These are phyloP conservation scores for Coleophora deauratella DNA, from an alignment of 2,888 invertebrate species.

Conservation along the genomic window DNA sequence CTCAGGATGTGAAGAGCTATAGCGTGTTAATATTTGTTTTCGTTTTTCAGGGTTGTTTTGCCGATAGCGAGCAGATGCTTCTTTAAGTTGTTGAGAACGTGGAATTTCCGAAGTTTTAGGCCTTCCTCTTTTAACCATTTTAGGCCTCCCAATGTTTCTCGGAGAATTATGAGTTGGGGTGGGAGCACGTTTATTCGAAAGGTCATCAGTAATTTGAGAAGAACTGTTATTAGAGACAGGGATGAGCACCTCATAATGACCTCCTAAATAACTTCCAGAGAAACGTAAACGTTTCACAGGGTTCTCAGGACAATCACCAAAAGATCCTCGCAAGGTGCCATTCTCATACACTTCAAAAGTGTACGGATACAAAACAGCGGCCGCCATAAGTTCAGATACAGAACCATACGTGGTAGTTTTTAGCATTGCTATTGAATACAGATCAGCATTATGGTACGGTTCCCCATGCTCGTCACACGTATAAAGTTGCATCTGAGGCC, in stretches of 20 bases:
- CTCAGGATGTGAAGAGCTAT: slow-evolving; percentile 7
- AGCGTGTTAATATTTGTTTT: too few relatives aligned
- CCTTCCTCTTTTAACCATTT: slow-evolving; percentile 3
- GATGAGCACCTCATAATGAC: slow-evolving; percentile 3
- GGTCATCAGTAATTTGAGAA: not conserved
- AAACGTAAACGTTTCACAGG: slow-evolving; percentile 12
- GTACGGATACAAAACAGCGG: slow-evolving; percentile 14
- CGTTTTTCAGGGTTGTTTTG: slow-evolving; percentile 9
- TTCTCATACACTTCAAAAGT: slow-evolving; percentile 16
- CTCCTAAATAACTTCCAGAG: slow-evolving; percentile 8
- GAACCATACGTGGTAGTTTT: slow-evolving; percentile 15
- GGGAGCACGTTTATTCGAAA: not conserved
- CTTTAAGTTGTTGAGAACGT: slow-evolving; percentile 3
- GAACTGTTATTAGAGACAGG: not conserved
- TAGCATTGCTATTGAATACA: slow-evolving; percentile 15
- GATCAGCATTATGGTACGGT: slow-evolving; percentile 13
- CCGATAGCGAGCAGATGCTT: slow-evolving; percentile 10
- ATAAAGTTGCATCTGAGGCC: slow-evolving; percentile 15
- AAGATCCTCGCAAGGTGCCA: not conserved
- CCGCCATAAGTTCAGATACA: slow-evolving; percentile 14
- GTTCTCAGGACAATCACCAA: not conserved
- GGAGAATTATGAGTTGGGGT: not conserved
- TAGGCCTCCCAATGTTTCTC: not conserved
- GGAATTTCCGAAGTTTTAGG: slow-evolving; percentile 5
- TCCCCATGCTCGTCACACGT: slow-evolving; percentile 17